phyloP scores from a whole-genome alignment of 2,113 vertebrate genomes.

The Bungarus multicinctus region DNA sequence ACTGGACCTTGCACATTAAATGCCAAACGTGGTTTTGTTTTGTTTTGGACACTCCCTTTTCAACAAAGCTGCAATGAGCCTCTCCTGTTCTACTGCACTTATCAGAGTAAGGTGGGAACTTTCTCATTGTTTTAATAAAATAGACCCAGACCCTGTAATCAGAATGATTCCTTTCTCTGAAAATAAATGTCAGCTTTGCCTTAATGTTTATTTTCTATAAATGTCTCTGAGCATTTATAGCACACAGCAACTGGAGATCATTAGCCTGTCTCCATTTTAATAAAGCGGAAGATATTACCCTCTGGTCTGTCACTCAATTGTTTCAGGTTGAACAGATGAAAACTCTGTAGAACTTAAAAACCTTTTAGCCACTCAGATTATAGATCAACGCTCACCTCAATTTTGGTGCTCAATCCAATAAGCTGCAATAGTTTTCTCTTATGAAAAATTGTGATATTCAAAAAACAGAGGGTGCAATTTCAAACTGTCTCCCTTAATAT shows the following conservation, averaged over 20 bases:
- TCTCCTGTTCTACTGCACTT: conserved; percentile 7
- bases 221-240: conserved; percentile 71
- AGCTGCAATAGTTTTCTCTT: conserved; percentile 67
- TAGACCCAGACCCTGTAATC: conserved; percentile 49
- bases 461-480: conserved; percentile 67
- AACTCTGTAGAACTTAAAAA: conserved; percentile 69
- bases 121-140: conserved; percentile 46
- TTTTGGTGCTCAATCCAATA: conserved; percentile 72
- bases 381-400: conserved; percentile 72
- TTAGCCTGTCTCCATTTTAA: conserved; percentile 59
- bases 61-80: conserved; percentile 14
- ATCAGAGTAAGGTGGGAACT: conserved; percentile 18
- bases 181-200: conserved; percentile 79
- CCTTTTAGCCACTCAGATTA: conserved; percentile 65
- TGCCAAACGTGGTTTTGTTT: not conserved
- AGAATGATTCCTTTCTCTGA: conserved; percentile 65
- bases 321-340: conserved; percentile 59
- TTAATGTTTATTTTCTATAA: conserved; percentile 77
- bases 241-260: conserved; percentile 59
- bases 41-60: conserved; percentile 30
- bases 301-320: conserved; percentile 65
- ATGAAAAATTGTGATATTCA: conserved; percentile 64
- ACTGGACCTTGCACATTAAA: fast-evolving
- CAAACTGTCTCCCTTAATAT: conserved; percentile 68
- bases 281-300: conserved; percentile 73